Percentiles rank a stretch among this genome's conserved stretches.
Conservation (phyloP, 2,797 vertebrate species). For the Chelmon rostratus region DNA sequence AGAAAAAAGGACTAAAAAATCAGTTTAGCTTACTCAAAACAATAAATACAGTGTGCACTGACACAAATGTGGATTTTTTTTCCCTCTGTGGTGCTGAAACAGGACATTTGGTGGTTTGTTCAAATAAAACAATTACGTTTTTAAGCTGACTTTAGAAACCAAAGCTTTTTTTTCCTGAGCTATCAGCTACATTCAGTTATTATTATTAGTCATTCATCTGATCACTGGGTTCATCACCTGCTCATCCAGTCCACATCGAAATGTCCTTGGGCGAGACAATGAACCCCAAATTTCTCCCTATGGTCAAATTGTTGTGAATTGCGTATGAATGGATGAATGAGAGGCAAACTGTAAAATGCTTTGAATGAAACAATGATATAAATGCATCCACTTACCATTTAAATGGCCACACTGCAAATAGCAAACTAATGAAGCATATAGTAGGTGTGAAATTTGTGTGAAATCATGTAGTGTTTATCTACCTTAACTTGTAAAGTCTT, state of each 20-base stretch:
- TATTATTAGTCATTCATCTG: background rate
- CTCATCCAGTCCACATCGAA: background rate
- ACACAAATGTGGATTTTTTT: slow-evolving; percentile 11
- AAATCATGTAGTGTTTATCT: slow-evolving; percentile 53
- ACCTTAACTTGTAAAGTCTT: slow-evolving; percentile 49
- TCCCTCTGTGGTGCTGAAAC: background rate
- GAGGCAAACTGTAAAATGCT: background rate
- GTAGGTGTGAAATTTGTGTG: slow-evolving; percentile 1
- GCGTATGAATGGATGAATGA: background rate
- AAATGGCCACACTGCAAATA: background rate
- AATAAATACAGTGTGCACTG: slow-evolving; percentile 10
- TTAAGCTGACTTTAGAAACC: background rate
- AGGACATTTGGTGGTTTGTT: background rate
- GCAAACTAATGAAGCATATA: slow-evolving; percentile 15
- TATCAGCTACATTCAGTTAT: background rate
- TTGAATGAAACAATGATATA: background rate
- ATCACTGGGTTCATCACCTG: background rate
- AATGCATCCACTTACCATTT: background rate
- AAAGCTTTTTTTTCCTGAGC: background rate
- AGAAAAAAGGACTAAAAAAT: background rate
- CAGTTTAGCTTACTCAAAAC: slow-evolving; percentile 14
- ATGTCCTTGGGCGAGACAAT: background rate
- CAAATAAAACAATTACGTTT: background rate
- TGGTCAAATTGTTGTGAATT: background rate
- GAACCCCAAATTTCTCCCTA: background rate